Percentiles rank a stretch among this genome's conserved stretches.
These are phyloP conservation scores for Hyphantria cunea DNA, from an alignment of 1,140 invertebrate species.

Conservation along the genomic window DNA sequence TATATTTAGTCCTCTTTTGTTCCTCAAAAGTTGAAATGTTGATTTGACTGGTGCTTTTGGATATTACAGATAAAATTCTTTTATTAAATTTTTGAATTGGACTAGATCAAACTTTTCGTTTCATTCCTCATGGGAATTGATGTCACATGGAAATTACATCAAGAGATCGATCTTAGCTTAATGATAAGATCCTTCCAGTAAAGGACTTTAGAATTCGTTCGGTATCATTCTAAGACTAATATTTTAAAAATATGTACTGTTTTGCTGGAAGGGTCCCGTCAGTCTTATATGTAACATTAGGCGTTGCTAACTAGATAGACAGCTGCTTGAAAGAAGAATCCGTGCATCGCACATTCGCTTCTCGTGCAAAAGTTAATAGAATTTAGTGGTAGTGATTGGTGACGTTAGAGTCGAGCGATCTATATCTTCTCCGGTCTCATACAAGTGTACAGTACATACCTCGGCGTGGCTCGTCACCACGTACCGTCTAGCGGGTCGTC, in stretches of 20 bases:
- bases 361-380: slow-evolving; percentile 78
- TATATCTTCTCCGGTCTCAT: slow-evolving; percentile 67
- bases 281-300: slow-evolving; percentile 74
- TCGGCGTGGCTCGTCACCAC: slow-evolving; percentile 32
- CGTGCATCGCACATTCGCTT: slow-evolving; percentile 81
- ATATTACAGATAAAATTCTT: slow-evolving; percentile 57
- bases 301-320: slow-evolving; percentile 78
- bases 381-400: slow-evolving; percentile 72
- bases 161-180: slow-evolving; percentile 72
- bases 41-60: slow-evolving; percentile 73
- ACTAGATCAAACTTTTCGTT: slow-evolving; percentile 73
- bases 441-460: slow-evolving; percentile 47
- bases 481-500: slow-evolving; percentile 2
- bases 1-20: slow-evolving; percentile 32
- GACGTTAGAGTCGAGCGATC: slow-evolving; percentile 65
- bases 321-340: slow-evolving; percentile 80
- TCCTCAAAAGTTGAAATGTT: slow-evolving; percentile 36
- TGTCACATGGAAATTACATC: slow-evolving; percentile 68
- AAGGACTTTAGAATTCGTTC: slow-evolving; percentile 28
- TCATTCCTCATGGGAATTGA: slow-evolving; percentile 79
- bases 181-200: slow-evolving; percentile 69
- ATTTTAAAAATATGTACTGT: neutral
- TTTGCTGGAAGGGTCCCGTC: slow-evolving; percentile 59
- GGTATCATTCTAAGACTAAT: neutral
- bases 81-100: slow-evolving; percentile 51